phyloP scores from a whole-genome alignment of 1,140 invertebrate species.

The Hermatobates lingyangjiaoensis region DNA sequence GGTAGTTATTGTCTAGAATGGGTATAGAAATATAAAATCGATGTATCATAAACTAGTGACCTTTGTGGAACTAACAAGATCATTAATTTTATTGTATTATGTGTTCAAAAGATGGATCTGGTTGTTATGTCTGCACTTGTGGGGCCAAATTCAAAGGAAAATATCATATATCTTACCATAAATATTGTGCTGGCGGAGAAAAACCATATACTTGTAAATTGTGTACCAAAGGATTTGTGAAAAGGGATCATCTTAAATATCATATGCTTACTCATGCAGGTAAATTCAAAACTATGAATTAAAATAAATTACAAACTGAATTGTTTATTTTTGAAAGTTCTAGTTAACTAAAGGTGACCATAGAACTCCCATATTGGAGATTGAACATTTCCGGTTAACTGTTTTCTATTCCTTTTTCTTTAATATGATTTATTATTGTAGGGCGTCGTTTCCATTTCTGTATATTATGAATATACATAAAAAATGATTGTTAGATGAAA shows the following conservation, averaged over 20 bases:
- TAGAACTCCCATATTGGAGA: neutral
- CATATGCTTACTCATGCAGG: slow-evolving; percentile 9
- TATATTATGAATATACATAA: no score
- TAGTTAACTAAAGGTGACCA: neutral
- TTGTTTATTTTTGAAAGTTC: neutral
- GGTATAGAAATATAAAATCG: no score
- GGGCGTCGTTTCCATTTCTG: no score
- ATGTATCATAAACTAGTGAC: no score
- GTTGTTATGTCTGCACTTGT: no score
- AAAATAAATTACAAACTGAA: neutral
- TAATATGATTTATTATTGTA: neutral
- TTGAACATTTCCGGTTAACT: neutral
- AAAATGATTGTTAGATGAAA: no score
- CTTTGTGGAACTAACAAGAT: no score
- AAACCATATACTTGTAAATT: slow-evolving; percentile 6
- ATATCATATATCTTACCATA: slow-evolving; percentile 6
- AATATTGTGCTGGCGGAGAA: slow-evolving; percentile 9
- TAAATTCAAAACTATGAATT: neutral
- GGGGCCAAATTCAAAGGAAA: slow-evolving; percentile 5
- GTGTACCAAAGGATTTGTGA: slow-evolving; percentile 9
- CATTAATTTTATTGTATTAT: no score
- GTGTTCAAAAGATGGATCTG: no score
- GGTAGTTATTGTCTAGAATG: no score
- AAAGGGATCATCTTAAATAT: slow-evolving; percentile 6
- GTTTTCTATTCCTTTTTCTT: neutral